Conservation (phyloP, 2,113 vertebrate species). For the Ochotona princeps region DNA sequence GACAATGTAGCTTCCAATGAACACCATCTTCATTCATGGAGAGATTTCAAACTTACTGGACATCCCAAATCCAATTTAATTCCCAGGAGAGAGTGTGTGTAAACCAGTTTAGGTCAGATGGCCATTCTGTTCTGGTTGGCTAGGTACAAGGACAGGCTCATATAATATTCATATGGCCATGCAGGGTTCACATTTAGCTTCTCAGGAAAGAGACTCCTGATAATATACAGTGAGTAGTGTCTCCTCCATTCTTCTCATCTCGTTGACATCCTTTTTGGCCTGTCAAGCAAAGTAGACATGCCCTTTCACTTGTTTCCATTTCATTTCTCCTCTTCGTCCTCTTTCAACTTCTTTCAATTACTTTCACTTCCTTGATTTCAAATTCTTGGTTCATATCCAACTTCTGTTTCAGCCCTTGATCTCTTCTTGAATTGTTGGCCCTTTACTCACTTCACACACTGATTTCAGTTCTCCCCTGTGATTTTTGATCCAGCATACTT, state of each 20-base stretch:
- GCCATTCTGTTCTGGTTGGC: neutral
- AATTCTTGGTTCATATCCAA: neutral
- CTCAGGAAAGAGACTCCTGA: neutral
- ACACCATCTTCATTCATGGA: neutral
- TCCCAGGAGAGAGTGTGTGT: neutral
- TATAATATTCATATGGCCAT: neutral
- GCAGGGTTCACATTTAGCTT: neutral
- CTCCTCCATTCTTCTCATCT: neutral
- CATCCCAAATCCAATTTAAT: neutral
- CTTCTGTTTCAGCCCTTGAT: neutral
- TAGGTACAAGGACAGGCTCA: constrained; percentile 10
- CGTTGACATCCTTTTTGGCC: neutral
- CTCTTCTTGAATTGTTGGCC: neutral
- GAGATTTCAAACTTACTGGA: constrained; percentile 10
- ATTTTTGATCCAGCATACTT: constrained; percentile 2
- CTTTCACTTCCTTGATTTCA: neutral
- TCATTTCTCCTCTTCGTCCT: neutral
- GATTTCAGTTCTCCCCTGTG: neutral
- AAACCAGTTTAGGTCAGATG: neutral
- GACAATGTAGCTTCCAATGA: neutral
- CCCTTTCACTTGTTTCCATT: neutral
- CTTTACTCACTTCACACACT: neutral
- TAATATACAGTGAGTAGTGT: neutral
- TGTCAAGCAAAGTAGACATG: neutral
- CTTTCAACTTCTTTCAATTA: neutral